Percentiles rank a stretch among this genome's conserved stretches.
Evolutionary conservation across 2,888 invertebrate genomes (phyloP).

Genomic region (Drosophila kokeensis): DNA sequence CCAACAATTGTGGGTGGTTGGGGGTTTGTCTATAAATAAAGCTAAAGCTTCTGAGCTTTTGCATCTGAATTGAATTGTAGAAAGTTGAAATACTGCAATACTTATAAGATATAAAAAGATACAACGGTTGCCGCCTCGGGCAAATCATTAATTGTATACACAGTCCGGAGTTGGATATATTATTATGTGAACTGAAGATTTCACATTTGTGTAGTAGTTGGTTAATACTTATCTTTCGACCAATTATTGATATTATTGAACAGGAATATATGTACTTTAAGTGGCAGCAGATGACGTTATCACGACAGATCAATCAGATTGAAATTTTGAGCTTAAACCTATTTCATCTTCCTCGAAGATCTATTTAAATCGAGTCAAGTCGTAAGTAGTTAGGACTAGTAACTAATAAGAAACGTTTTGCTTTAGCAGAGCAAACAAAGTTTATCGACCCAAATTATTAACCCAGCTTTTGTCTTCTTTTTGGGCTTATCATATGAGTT

Average conservation of each 20-base stretch:
- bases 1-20: background rate
- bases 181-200: background rate
- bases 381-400: background rate
- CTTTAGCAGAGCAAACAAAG: background rate
- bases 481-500: background rate
- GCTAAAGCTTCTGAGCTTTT: background rate
- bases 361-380: too few relatives aligned
- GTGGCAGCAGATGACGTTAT: background rate
- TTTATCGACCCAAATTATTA: background rate
- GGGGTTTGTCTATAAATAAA: background rate
- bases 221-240: background rate
- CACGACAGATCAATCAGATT: background rate
- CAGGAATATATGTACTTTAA: background rate
- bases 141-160: background rate
- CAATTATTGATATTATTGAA: background rate
- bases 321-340: background rate
- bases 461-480: background rate
- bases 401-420: background rate
- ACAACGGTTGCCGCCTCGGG: background rate
- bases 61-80: background rate
- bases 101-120: background rate
- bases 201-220: background rate
- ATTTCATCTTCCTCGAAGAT: background rate
- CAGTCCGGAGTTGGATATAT: background rate
- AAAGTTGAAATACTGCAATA: background rate